Base-by-base conservation (phyloP, 2,888 invertebrate species). In the Eristalinus sepulchralis region DNA sequence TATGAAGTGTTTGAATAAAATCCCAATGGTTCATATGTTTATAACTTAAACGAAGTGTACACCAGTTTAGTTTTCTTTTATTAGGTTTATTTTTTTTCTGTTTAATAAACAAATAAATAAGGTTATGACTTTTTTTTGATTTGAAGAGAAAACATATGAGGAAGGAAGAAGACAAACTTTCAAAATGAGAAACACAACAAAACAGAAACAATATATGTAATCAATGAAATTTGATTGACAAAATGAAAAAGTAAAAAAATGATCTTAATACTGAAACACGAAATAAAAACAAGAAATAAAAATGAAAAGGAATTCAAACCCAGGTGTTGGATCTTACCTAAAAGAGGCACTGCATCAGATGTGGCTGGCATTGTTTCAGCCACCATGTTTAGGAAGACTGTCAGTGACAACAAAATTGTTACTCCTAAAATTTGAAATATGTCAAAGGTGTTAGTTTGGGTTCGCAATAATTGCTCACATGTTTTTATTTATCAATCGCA, bases 321-420 rank as follows among this genome's bases (percentile, higher is more conserved):
- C n/a, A 47, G 1, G n/a, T n/a, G 8, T 8, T n/a, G 17, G 1
- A 34, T 8, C 91, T 93, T 93, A 95, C 96, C 96, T 93, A 97
- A 94, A 90, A 97, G 94, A 90, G 97, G 97, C 91, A 97, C 97
- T 89, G 97, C 97, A 93, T 97, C 97, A 89, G 98, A 98, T 88
- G 98, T 98, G 91, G 98, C 98, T 90, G 98, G 98, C 98, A 99
- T 98, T 92, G 98, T 98, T 94, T 98, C 98, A 90, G 98, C 98
- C 91, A 98, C 98, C 96, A 98, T 97, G 94, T 98, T 97, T 92
- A 98, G 95, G 94, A 98, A 98, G 94, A 99, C 98, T 93, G 98
- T 98, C 94, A 99, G 95, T 92, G 98, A 98, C 93, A 99, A 96
- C 91, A 99, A 95, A 94, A 99, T 98, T 91, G 98, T 98, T 89